Evolutionary conservation across 92 coral and sea anemone genomes (phyloP).

Genomic region (Zoanthus sansibaricus): DNA sequence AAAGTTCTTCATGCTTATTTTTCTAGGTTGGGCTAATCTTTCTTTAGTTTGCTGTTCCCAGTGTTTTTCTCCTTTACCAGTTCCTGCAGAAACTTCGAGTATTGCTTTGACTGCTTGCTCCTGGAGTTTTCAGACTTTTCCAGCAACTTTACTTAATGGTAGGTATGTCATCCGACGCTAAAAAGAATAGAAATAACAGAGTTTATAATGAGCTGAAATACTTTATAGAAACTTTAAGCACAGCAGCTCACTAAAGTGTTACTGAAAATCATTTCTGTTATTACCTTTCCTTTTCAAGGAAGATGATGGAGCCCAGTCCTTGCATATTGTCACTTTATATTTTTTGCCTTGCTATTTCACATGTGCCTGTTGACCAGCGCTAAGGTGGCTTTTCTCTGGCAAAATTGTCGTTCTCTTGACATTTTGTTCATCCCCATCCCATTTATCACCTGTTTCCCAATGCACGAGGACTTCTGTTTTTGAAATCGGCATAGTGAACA

Average conservation of each 20-base stretch:
- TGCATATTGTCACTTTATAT: background rate
- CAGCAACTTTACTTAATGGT: background rate
- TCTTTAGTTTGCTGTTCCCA: slow-evolving; percentile 15
- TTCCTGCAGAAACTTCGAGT: background rate
- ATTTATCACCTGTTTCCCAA: background rate
- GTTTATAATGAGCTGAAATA: too few relatives aligned
- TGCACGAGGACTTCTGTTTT: background rate
- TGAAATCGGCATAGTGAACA: background rate
- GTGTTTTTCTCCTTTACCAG: background rate
- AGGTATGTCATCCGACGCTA: too few relatives aligned
- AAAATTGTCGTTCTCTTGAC: background rate
- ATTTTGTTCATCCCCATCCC: background rate
- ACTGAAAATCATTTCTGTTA: background rate
- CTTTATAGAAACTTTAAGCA: too few relatives aligned
- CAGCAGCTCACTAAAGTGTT: background rate
- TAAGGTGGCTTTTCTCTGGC: background rate
- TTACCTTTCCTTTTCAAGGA: background rate
- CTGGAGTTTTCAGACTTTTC: background rate
- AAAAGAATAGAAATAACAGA: too few relatives aligned
- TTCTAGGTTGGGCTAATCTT: slow-evolving; percentile 13
- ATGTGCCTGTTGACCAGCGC: background rate
- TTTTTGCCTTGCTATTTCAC: background rate
- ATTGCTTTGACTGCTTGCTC: background rate
- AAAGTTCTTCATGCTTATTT: slow-evolving; percentile 4
- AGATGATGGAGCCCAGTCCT: background rate